Conservation (phyloP, 2,113 vertebrate species). For the Columba janthina region DNA sequence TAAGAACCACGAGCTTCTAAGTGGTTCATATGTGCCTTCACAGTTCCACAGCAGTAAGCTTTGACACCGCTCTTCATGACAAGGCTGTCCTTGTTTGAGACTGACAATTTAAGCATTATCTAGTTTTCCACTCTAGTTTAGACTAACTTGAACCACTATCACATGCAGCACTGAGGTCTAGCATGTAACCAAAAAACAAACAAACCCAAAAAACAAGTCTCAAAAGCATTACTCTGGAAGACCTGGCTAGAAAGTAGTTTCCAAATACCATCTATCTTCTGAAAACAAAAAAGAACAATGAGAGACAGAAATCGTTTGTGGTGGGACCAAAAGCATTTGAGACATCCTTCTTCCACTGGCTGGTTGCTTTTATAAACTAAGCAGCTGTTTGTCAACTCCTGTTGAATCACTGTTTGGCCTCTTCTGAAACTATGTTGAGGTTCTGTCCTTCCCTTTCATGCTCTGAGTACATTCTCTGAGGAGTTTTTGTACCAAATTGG, state of each 20-base stretch:
- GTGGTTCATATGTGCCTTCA: background rate
- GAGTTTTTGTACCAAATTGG: background rate
- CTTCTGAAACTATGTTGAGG: background rate
- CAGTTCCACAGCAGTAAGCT: background rate
- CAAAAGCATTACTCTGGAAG: background rate
- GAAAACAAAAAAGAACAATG: background rate
- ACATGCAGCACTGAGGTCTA: background rate
- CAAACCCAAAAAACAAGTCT: background rate
- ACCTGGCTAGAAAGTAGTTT: background rate
- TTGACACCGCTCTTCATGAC: fast-evolving
- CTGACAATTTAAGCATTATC: background rate
- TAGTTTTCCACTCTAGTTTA: background rate
- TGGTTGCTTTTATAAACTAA: background rate
- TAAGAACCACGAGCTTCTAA: background rate
- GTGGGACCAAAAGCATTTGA: background rate
- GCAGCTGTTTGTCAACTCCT: background rate
- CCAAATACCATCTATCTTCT: background rate
- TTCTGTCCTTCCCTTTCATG: background rate
- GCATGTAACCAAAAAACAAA: background rate
- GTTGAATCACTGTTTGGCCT: background rate
- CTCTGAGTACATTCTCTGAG: background rate
- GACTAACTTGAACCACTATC: background rate
- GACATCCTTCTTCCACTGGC: background rate
- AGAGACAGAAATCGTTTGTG: background rate
- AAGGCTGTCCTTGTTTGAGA: background rate